These are phyloP conservation scores for Saccostrea cuccullata DNA, from an alignment of 1,140 invertebrate genomes.

Conservation along the genomic window DNA sequence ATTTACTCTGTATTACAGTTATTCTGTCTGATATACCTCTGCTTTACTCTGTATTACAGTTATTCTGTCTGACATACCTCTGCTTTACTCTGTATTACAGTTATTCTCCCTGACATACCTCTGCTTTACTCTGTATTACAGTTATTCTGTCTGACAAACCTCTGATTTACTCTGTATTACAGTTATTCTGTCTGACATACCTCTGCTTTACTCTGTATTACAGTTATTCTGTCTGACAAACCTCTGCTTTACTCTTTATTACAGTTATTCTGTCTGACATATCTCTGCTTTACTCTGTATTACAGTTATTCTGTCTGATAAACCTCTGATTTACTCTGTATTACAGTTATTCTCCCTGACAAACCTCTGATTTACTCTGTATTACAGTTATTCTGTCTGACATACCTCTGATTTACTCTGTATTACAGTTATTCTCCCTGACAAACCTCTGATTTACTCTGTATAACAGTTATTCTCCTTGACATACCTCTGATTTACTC, in stretches of 20 bases:
- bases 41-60: slow-evolving; percentile 74
- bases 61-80: slow-evolving; percentile 74
- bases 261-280: slow-evolving; percentile 73
- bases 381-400: slow-evolving; percentile 72
- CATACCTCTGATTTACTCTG: slow-evolving; percentile 73
- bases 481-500: slow-evolving; percentile 70
- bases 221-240: slow-evolving; percentile 71
- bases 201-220: slow-evolving; percentile 76
- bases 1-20: slow-evolving; percentile 72
- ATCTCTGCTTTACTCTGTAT: slow-evolving; percentile 75
- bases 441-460: slow-evolving; percentile 73
- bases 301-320: slow-evolving; percentile 72
- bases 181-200: slow-evolving; percentile 70
- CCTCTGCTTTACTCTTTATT: slow-evolving; percentile 74
- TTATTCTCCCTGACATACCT: slow-evolving; percentile 73
- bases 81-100: slow-evolving; percentile 73
- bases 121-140: slow-evolving; percentile 74
- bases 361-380: slow-evolving; percentile 73
- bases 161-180: slow-evolving; percentile 76
- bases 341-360: slow-evolving; percentile 73
- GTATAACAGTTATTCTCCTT: slow-evolving; percentile 71
- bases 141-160: slow-evolving; percentile 71
- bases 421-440: slow-evolving; percentile 74
- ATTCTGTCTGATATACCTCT: slow-evolving; percentile 74
- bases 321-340: slow-evolving; percentile 74